Evolutionary conservation across 2,888 invertebrate genomes (phyloP).

Genomic region (Helleia helle): DNA sequence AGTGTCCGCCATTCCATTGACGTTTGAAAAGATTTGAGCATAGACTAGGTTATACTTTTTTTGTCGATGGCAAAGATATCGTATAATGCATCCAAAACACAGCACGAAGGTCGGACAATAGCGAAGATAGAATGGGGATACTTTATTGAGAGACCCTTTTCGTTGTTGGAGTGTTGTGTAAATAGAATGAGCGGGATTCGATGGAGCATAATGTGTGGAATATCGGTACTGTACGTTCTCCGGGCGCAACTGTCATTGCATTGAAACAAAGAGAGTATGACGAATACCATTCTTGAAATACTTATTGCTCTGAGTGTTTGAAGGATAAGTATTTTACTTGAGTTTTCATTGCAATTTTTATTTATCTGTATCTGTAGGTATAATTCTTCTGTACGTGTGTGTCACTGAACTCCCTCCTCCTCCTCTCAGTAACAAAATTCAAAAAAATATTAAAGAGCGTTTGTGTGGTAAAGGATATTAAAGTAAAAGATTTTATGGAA

Average conservation of each 20-base stretch:
- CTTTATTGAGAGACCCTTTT: conserved; percentile 72
- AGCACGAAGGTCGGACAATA: conserved; percentile 42
- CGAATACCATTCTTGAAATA: neutral
- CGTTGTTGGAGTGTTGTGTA: conserved; percentile 66
- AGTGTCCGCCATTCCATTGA: conserved; percentile 23
- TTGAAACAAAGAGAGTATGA: neutral
- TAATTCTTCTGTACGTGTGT: no score
- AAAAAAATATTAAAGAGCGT: no score
- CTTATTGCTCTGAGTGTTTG: no score
- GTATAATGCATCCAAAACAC: conserved; percentile 46
- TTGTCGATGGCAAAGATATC: conserved; percentile 37
- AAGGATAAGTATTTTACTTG: no score
- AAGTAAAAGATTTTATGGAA: no score
- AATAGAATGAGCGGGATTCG: conserved; percentile 55
- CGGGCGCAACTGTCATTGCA: conserved; percentile 6
- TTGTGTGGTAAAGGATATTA: no score
- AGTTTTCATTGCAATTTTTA: no score
- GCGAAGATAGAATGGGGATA: conserved; percentile 63
- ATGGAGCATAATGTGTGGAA: conserved; percentile 53
- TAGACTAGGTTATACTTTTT: conserved; percentile 29
- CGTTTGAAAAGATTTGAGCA: conserved; percentile 12
- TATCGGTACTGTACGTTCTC: conserved; percentile 35
- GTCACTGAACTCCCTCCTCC: no score
- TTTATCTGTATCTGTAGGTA: no score
- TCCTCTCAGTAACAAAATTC: no score